These are phyloP conservation scores for Helicorthomorpha holstii DNA, from an alignment of 1,140 invertebrate genomes.

Conservation along the genomic window DNA sequence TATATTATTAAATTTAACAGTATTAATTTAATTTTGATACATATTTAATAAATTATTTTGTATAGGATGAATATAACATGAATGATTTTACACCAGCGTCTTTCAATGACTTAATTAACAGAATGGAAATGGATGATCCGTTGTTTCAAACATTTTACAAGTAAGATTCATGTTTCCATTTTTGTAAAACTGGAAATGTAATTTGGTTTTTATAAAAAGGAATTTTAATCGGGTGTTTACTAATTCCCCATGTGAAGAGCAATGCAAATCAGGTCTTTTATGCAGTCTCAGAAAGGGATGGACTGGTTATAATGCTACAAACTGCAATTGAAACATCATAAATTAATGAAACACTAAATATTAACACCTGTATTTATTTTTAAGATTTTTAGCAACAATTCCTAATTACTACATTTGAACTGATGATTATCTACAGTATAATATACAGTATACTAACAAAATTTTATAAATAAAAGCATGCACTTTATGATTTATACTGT, in stretches of 20 bases:
- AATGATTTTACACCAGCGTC: background rate
- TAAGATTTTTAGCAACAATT: too few relatives aligned
- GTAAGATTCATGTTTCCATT: background rate
- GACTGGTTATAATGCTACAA: background rate
- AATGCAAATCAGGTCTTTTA: background rate
- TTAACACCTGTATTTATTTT: too few relatives aligned
- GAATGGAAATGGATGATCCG: background rate
- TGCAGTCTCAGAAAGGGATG: background rate
- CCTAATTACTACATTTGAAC: too few relatives aligned
- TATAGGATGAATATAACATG: background rate
- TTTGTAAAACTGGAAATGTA: background rate
- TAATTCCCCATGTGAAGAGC: background rate
- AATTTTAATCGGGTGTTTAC: background rate
- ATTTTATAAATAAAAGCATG: too few relatives aligned
- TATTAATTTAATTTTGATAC: background rate
- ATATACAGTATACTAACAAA: too few relatives aligned
- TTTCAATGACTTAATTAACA: background rate
- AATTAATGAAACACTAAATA: too few relatives aligned
- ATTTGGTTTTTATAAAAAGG: background rate
- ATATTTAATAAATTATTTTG: background rate
- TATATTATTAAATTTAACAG: background rate
- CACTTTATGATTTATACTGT: too few relatives aligned
- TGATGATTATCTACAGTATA: too few relatives aligned
- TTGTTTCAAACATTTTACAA: background rate
- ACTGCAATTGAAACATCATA: too few relatives aligned